These are phyloP conservation scores for Drosophila arawakana DNA, from an alignment of 1,140 invertebrate genomes.

Conservation along the genomic window DNA sequence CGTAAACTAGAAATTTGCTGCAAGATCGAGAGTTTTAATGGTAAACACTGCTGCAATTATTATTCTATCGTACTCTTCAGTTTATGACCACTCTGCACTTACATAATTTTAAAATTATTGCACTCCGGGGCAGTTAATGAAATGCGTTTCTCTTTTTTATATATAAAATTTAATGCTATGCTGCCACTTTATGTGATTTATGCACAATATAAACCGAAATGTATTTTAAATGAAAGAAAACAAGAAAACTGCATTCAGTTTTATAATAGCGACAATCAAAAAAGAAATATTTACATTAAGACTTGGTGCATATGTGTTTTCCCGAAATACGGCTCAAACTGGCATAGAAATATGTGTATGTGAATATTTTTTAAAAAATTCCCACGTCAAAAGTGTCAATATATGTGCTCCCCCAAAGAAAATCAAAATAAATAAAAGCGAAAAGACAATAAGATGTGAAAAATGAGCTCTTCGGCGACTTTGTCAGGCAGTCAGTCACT, in stretches of 20 bases:
- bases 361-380: slow-evolving; percentile 50
- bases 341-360: slow-evolving; percentile 5
- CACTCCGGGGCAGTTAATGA: slow-evolving; percentile 20
- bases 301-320: slow-evolving; percentile 12
- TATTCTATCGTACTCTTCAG: slow-evolving; percentile 25
- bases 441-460: slow-evolving; percentile 64
- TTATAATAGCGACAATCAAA: slow-evolving; percentile 44
- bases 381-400: slow-evolving; percentile 76
- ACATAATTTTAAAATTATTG: slow-evolving; percentile 67
- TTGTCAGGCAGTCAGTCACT: slow-evolving; percentile 43
- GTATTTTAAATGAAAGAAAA: background rate
- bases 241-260: background rate
- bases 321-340: slow-evolving; percentile 3
- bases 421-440: slow-evolving; percentile 19
- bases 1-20: slow-evolving; percentile 46
- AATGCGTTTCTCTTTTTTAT: slow-evolving; percentile 18
- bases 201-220: slow-evolving; percentile 2
- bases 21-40: slow-evolving; percentile 56
- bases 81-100: slow-evolving; percentile 37
- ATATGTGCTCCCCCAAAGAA: slow-evolving; percentile 18
- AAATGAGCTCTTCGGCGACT: slow-evolving; percentile 49
- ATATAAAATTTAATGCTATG: slow-evolving; percentile 23
- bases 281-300: slow-evolving; percentile 6
- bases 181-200: slow-evolving; percentile 20
- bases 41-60: slow-evolving; percentile 58